Conservation (phyloP, 1,140 invertebrate species). For the Paralvinella palmiformis region DNA sequence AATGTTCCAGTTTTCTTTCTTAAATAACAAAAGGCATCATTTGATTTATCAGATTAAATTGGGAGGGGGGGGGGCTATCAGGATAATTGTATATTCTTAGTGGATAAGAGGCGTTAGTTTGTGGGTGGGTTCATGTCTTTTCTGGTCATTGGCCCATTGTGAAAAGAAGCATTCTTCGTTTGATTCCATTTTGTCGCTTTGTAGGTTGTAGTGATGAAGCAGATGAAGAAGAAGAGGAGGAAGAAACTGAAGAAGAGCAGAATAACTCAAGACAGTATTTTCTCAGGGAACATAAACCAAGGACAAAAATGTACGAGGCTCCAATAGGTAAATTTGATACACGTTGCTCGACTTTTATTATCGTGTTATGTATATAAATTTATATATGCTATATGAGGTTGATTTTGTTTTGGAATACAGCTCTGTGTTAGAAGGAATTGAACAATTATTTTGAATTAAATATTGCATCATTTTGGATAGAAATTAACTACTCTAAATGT, state of each 20-base stretch:
- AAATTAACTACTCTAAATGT: not conserved
- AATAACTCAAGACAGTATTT: slow-evolving; percentile 38
- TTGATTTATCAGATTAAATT: too few relatives aligned
- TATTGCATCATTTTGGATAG: not conserved
- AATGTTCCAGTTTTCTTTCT: too few relatives aligned
- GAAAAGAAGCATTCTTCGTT: not conserved
- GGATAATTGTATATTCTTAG: not conserved
- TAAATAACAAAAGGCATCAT: too few relatives aligned
- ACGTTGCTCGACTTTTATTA: slow-evolving; percentile 53
- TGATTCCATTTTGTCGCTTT: slow-evolving; percentile 8
- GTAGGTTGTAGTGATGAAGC: slow-evolving; percentile 23
- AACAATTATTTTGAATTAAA: not conserved
- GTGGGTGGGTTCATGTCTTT: not conserved
- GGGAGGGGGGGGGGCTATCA: too few relatives aligned
- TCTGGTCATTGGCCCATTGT: not conserved
- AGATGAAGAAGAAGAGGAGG: slow-evolving; percentile 32
- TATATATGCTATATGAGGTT: not conserved
- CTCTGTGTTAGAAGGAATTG: not conserved
- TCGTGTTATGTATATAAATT: slow-evolving; percentile 32
- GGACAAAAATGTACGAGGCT: slow-evolving; percentile 38
- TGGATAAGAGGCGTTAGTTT: not conserved
- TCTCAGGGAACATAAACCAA: slow-evolving; percentile 44
- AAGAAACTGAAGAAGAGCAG: slow-evolving; percentile 33
- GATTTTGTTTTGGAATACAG: not conserved
- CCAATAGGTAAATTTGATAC: slow-evolving; percentile 52